Base-by-base conservation (phyloP, 1,140 invertebrate genomes). In the Trichoplusia ni region DNA sequence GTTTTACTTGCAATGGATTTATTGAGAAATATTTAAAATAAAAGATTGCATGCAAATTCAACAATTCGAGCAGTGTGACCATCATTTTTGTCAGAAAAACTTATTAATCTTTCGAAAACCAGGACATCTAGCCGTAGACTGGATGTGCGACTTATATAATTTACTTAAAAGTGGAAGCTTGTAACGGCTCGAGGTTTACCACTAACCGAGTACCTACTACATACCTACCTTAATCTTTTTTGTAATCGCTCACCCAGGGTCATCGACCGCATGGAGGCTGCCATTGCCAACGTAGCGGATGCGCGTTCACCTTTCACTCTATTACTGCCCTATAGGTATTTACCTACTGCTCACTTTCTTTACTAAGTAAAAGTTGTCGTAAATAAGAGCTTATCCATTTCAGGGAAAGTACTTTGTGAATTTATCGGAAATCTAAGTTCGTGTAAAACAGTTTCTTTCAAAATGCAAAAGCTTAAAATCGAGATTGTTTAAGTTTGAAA, bases 251-350 rank as follows among this genome's bases (percentile, higher is more conserved):
- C 65, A 69, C 53, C 66, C 60, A 72, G 74, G 82, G 84, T 85
- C 82, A 81, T 80, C 77, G 84, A 84, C 84, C 82, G 78, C 70
- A 64, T 73, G 75, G 84, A 86, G 81, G 78, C 81, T 85, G 82
- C 70, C 73, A 73, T 75, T 84, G 81, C 74, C 73, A 75, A 65
- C 79, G 70, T 83, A 82, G 82, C 78, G 81, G 79, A 77, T 77
- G 73, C 77, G 74, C 73, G 77, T 71, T 69, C 69, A 67, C 77
- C 81, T 81, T 79, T 75, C 72, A 81, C 77, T 81, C 79, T 77
- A 64, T 64, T 71, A 67, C 66, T 73, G 72, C 67, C 66, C 67
- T 68, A 66, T 76, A 67, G 51, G 56, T 69, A 63, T 70, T 76
- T 74, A 68, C 70, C 64, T 42, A 42, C 47, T 27, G 29, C 18